phyloP scores from a whole-genome alignment of 2,888 invertebrate species.

The Gasteruption jaculator region DNA sequence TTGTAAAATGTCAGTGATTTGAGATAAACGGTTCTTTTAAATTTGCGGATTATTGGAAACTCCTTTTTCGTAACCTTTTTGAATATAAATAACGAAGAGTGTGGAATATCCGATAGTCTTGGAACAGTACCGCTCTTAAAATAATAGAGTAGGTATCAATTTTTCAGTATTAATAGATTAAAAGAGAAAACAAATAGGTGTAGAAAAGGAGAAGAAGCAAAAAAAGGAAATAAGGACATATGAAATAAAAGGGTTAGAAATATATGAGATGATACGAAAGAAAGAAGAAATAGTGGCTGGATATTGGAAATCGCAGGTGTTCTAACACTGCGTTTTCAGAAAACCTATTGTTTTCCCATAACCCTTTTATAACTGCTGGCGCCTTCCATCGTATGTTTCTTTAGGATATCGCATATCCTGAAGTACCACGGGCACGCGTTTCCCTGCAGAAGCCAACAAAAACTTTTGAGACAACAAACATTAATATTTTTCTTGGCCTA shows the following conservation, averaged over 20 bases:
- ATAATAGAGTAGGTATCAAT: too few species aligned
- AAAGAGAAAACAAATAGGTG: slow-evolving; percentile 22
- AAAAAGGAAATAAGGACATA: background rate
- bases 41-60: too few species aligned
- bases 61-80: too few species aligned
- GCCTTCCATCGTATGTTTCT: slow-evolving; percentile 45
- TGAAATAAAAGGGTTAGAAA: background rate
- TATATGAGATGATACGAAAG: background rate
- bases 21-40: too few species aligned
- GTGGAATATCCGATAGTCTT: too few species aligned
- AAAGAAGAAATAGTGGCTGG: slow-evolving; percentile 10
- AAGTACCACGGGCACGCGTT: slow-evolving; percentile 26
- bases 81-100: too few species aligned
- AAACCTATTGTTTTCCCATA: slow-evolving; percentile 40
- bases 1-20: too few species aligned
- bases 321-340: slow-evolving; percentile 29
- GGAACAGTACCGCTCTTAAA: too few species aligned
- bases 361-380: slow-evolving; percentile 43
- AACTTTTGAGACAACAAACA: too few species aligned
- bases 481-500: too few species aligned
- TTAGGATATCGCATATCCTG: slow-evolving; percentile 38
- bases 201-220: slow-evolving; percentile 4
- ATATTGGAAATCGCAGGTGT: slow-evolving; percentile 36
- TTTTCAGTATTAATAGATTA: too few species aligned
- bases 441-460: too few species aligned